Evolutionary conservation across 2,113 vertebrate genomes (phyloP).

Genomic region (Nibea coibor): DNA sequence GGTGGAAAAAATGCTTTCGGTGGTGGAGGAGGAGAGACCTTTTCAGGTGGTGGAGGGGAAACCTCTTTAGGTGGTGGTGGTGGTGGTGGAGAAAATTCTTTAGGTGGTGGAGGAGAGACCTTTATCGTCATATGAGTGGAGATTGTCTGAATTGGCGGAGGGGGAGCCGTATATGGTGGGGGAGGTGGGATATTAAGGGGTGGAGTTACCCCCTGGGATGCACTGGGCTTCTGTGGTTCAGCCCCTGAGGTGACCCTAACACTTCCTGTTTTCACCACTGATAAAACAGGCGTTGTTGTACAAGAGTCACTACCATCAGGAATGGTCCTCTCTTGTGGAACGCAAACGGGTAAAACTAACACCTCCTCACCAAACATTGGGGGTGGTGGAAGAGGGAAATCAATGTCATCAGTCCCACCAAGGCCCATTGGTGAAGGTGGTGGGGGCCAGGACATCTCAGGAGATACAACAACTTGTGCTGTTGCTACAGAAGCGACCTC

Average conservation of each 20-base stretch:
- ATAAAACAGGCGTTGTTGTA: background rate
- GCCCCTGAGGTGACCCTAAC: background rate
- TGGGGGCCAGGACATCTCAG: conserved; percentile 80
- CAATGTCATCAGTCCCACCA: conserved; percentile 82
- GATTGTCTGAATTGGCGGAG: conserved; percentile 39
- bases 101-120: background rate
- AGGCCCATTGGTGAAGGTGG: conserved; percentile 81
- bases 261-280: conserved; percentile 19
- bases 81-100: background rate
- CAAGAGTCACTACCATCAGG: background rate
- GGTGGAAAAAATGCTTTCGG: conserved; percentile 23
- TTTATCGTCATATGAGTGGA: background rate
- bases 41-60: conserved; percentile 2
- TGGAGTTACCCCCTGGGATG: conserved; percentile 32
- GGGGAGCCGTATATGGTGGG: conserved; percentile 69
- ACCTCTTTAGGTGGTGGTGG: background rate
- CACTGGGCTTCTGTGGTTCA: conserved; percentile 32
- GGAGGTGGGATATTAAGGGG: conserved; percentile 67
- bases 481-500: conserved; percentile 4
- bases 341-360: conserved; percentile 69
- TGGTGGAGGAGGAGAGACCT: background rate
- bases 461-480: conserved; percentile 39
- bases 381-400: conserved; percentile 75
- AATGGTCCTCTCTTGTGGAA: conserved; percentile 17
- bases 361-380: conserved; percentile 63